Percentiles rank a stretch among this genome's conserved stretches.
Conservation (phyloP, 1,140 invertebrate species). For the Antheraea pernyi region DNA sequence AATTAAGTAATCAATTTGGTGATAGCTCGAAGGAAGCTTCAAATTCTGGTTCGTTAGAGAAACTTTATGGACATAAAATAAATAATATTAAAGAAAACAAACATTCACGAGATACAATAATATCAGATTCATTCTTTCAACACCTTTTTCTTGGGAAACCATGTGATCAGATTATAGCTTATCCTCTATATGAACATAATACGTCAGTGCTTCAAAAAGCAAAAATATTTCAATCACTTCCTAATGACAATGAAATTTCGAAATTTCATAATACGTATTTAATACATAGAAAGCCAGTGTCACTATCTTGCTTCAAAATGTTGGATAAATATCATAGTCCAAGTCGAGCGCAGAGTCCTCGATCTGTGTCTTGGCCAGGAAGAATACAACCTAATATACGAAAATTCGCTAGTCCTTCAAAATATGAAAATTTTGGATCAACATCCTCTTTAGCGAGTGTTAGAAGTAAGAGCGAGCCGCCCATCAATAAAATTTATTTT, state of each 20-base stretch:
- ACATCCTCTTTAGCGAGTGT: conserved; percentile 58
- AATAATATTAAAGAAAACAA: conserved; percentile 74
- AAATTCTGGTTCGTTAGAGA: conserved; percentile 38
- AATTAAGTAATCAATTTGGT: conserved; percentile 49
- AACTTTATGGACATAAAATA: conserved; percentile 28
- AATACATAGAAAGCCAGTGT: conserved; percentile 84
- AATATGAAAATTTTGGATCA: conserved; percentile 59
- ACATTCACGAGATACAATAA: conserved; percentile 79
- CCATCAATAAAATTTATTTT: conserved; percentile 71
- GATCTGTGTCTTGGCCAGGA: conserved; percentile 75
- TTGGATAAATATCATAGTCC: conserved; percentile 80
- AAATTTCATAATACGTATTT: conserved; percentile 83
- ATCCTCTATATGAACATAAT: conserved; percentile 57
- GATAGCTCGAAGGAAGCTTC: conserved; percentile 35
- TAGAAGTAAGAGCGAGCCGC: conserved; percentile 79
- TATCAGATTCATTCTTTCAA: conserved; percentile 85
- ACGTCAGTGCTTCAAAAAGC: conserved; percentile 83
- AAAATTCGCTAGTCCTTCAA: conserved; percentile 66
- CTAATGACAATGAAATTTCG: conserved; percentile 65
- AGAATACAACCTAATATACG: conserved; percentile 62
- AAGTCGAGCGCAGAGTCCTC: conserved; percentile 40
- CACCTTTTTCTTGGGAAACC: conserved; percentile 82
- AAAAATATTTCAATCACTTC: conserved; percentile 80
- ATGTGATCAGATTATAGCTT: conserved; percentile 47
- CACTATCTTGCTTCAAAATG: conserved; percentile 85